Evolutionary conservation across 2,888 invertebrate species (phyloP), one percentile per base, ranked within the genome.

Genomic region (Caradrina clavipalpis): DNA sequence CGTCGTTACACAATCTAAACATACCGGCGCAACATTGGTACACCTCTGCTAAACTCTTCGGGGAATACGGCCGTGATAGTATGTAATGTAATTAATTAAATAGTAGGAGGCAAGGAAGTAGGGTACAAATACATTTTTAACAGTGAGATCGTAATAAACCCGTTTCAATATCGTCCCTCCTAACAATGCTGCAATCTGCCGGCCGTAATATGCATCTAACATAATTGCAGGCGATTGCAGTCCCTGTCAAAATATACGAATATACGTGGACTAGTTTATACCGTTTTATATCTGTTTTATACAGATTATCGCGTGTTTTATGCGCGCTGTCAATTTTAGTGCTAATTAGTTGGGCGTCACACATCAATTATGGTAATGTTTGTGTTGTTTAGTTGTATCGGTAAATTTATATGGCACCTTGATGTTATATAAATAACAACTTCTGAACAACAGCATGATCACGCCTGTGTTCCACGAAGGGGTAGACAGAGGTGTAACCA

Each of bases 171-270:
- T 70, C 81, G 68, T 13, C 8, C 17, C n/a, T 22, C 42, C 10
- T 39, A 17, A 55, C 42, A 3, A 11, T 15, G 3, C 49, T 19
- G 47, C 66, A 68, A 65, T 78, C 26, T 65, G 73, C 66, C 62
- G 45, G 19, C 0, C 68, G 67, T 71, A 69, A 54, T 73, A 65
- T 70, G 71, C 77, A 73, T 77, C 35, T 73, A 70, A 75, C 79
- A 65, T 77, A 85, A 83, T 84, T 81, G 73, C 79, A 72, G 74
- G 54, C 73, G 55, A 76, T 78, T 66, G 68, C 62, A 31, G 45
- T 35, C 39, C 50, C 68, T 74, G 79, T 81, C 81, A 79, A 83
- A 85, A 83, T 81, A 85, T 68, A 79, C 35, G 71, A 63, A 53
- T 61, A 49, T 39, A 50, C 21, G 22, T 54, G 55, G 35, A 35